These are phyloP conservation scores for Formica exsecta DNA, from an alignment of 1,140 invertebrate genomes.

Conservation along the genomic window DNA sequence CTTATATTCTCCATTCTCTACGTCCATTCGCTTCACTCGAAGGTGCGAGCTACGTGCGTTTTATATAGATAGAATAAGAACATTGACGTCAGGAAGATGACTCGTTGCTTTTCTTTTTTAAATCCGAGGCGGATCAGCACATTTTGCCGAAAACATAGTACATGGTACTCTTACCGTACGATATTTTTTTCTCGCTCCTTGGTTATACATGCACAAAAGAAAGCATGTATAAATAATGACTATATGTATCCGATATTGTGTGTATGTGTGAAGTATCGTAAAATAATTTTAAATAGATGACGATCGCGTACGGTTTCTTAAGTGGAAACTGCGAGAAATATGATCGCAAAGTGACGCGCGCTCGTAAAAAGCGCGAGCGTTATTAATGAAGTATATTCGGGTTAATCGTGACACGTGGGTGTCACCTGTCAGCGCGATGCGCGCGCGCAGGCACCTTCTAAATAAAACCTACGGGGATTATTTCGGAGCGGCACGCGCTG, in stretches of 20 bases:
- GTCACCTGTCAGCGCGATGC: constrained; percentile 11
- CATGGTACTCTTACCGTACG: too few species aligned
- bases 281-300: not conserved
- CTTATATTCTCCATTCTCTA: not conserved
- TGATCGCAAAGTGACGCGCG: not conserved
- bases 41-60: constrained; percentile 8
- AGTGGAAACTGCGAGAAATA: not conserved
- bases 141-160: not conserved
- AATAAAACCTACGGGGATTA: constrained; percentile 4
- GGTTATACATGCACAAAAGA: not conserved
- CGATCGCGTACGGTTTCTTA: not conserved
- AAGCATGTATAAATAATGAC: not conserved
- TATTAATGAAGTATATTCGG: not conserved
- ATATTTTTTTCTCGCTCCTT: not conserved
- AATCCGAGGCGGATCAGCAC: constrained; percentile 13
- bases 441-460: not conserved
- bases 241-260: not conserved
- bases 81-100: constrained; percentile 33
- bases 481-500: constrained; percentile 1
- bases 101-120: constrained; percentile 33
- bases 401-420: constrained; percentile 30
- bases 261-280: too few species aligned
- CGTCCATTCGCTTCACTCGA: not conserved
- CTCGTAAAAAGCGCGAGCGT: constrained; percentile 7
- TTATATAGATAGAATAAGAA: constrained; percentile 52